Evolutionary conservation across 92 coral and sea anemone genomes (phyloP).

Genomic region (Parazoanthus swiftii): DNA sequence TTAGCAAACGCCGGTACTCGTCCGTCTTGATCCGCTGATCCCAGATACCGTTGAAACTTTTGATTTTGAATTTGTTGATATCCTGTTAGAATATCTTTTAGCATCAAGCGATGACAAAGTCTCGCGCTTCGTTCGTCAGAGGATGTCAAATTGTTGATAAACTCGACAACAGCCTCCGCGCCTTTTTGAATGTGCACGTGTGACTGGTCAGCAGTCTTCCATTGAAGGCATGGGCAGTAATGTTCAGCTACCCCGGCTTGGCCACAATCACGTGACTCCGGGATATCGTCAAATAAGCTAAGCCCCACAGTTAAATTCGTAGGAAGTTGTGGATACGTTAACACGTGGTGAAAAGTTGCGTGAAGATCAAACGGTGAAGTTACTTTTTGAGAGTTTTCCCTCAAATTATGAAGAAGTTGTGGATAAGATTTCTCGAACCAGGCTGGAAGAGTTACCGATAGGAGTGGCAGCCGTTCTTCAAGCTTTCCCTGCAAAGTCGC

Average conservation of each 20-base stretch:
- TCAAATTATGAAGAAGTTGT: conserved; percentile 46
- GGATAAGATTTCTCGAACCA: conserved; percentile 59
- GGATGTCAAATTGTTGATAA: conserved; percentile 65
- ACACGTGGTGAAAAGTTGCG: conserved; percentile 75
- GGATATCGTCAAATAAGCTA: conserved; percentile 67
- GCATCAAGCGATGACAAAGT: conserved; percentile 67
- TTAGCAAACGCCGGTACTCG: conserved; percentile 77
- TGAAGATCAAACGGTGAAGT: conserved; percentile 93
- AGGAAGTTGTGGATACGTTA: conserved; percentile 71
- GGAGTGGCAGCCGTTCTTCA: conserved; percentile 89
- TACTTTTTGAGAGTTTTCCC: conserved; percentile 61
- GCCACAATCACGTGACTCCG: conserved; percentile 70
- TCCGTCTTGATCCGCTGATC: conserved; percentile 81
- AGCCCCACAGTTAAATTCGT: conserved; percentile 55
- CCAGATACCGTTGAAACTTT: conserved; percentile 67
- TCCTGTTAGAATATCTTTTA: conserved; percentile 62
- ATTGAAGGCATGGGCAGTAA: conserved; percentile 91
- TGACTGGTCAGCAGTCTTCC: conserved; percentile 59
- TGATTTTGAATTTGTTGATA: conserved; percentile 78
- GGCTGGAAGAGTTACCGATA: conserved; percentile 81
- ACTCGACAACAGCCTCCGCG: conserved; percentile 67
- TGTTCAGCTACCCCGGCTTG: conserved; percentile 85
- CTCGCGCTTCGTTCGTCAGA: conserved; percentile 52
- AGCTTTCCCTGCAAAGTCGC: conserved; percentile 81
- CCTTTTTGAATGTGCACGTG: conserved; percentile 63